Percentiles rank a stretch among this genome's conserved stretches.
phyloP scores from a whole-genome alignment of 2,797 vertebrate genomes.

The Propithecus deckenii region DNA sequence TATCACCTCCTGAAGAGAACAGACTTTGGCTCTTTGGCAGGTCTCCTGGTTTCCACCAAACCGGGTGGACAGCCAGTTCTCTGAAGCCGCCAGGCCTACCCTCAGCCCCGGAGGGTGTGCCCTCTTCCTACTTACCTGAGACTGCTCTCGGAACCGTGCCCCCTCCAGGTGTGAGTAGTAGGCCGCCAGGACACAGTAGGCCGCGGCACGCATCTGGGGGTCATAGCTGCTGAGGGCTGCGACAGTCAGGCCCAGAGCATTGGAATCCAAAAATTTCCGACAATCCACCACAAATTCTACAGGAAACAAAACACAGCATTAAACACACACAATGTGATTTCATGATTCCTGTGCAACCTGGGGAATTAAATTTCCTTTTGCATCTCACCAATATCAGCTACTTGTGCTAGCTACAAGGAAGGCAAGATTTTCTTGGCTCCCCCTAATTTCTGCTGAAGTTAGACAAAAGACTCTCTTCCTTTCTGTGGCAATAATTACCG shows the following conservation, averaged over 20 bases:
- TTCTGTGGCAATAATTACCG: neutral
- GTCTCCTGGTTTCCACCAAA: neutral
- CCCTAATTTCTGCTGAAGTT: neutral
- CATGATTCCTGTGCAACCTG: neutral
- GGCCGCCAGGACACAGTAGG: slow-evolving; percentile 90
- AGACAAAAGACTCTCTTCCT: neutral
- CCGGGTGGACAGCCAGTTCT: rapidly evolving
- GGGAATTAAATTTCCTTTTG: neutral
- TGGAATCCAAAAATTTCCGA: slow-evolving; percentile 93
- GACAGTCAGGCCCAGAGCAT: slow-evolving; percentile 90
- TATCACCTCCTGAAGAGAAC: neutral
- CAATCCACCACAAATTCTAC: slow-evolving; percentile 94
- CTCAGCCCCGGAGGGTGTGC: rapidly evolving
- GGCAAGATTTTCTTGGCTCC: neutral
- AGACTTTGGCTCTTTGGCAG: rapidly evolving
- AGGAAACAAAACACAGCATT: neutral
- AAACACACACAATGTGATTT: neutral
- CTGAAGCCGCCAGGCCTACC: rapidly evolving
- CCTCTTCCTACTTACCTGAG: slow-evolving; percentile 86
- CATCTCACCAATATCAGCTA: neutral
- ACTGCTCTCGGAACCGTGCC: slow-evolving; percentile 91
- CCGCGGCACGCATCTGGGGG: slow-evolving; percentile 89
- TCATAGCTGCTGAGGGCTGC: slow-evolving; percentile 95
- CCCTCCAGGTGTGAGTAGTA: slow-evolving; percentile 94
- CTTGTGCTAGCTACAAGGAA: neutral